Conservation (phyloP, 2,797 vertebrate species). For the Sciaenops ocellatus region DNA sequence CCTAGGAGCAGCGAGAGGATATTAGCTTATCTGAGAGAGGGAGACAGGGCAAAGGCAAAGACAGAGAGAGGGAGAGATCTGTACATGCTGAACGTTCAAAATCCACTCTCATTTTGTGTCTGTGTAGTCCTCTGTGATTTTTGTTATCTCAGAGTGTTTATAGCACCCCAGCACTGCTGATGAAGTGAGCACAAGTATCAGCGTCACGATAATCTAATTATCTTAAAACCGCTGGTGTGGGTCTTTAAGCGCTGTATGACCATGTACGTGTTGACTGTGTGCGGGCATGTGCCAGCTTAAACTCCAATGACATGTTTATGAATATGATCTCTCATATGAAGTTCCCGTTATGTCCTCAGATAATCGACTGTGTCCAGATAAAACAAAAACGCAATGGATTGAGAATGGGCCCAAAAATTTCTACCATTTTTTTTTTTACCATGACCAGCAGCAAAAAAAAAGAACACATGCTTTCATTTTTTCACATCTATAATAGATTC, state of each 20-base stretch:
- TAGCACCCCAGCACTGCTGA: conserved; percentile 24
- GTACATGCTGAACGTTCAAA: conserved; percentile 46
- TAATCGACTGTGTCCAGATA: not conserved
- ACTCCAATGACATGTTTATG: conserved; percentile 47
- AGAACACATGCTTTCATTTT: not conserved
- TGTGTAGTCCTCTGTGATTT: conserved; percentile 47
- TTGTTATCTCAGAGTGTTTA: conserved; percentile 46
- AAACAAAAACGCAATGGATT: conserved; percentile 7
- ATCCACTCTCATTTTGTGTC: conserved; percentile 42
- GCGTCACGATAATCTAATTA: conserved; percentile 59
- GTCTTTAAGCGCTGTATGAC: conserved; percentile 22
- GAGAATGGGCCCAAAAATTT: not conserved
- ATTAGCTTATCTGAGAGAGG: conserved; percentile 75
- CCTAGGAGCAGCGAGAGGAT: conserved; percentile 64
- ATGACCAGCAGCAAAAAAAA: not conserved
- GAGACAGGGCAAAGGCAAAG: conserved; percentile 35
- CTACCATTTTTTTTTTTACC: not conserved
- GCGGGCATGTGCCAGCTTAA: not conserved
- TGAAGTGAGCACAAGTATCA: conserved; percentile 47
- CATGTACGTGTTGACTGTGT: conserved; percentile 20
- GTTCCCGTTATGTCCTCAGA: conserved; percentile 2
- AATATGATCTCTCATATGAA: conserved; percentile 38
- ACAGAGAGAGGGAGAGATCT: conserved; percentile 23
- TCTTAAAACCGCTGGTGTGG: conserved; percentile 48
- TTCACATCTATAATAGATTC: not conserved